Conservation (phyloP, 2,113 vertebrate genomes). For the Glaucomys volans region DNA sequence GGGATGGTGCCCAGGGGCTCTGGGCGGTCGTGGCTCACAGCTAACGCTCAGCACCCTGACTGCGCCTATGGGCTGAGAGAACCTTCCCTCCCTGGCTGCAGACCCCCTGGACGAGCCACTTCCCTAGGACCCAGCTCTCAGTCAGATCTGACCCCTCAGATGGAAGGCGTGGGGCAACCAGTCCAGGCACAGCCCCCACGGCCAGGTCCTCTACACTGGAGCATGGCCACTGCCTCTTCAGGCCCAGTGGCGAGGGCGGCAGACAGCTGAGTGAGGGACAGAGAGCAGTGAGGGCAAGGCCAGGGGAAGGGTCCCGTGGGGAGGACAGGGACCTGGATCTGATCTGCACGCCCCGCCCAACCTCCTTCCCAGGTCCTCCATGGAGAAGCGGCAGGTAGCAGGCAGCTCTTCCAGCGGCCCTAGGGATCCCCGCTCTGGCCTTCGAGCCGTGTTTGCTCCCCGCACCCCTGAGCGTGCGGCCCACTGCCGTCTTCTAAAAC, state of each 20-base stretch:
- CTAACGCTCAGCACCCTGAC: neutral
- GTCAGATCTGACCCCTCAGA: neutral
- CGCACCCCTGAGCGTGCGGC: no score
- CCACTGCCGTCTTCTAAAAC: no score
- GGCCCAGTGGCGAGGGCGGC: no score
- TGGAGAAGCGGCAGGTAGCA: fast-evolving
- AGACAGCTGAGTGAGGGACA: no score
- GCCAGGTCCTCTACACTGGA: no score
- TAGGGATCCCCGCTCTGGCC: fast-evolving
- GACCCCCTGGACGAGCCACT: no score
- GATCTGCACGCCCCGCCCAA: fast-evolving
- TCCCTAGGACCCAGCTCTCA: neutral
- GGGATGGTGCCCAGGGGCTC: neutral
- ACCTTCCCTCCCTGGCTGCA: neutral
- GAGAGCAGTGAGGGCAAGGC: no score
- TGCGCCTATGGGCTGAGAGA: neutral
- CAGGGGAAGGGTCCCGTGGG: no score
- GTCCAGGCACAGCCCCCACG: neutral
- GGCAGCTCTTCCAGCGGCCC: no score
- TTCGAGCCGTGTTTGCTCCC: fast-evolving
- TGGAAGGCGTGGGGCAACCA: fast-evolving
- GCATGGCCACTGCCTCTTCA: no score
- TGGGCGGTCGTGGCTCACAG: neutral
- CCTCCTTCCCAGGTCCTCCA: no score
- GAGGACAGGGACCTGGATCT: no score